Evolutionary conservation across 2,113 vertebrate genomes (phyloP).

Genomic region (Sitta europaea): DNA sequence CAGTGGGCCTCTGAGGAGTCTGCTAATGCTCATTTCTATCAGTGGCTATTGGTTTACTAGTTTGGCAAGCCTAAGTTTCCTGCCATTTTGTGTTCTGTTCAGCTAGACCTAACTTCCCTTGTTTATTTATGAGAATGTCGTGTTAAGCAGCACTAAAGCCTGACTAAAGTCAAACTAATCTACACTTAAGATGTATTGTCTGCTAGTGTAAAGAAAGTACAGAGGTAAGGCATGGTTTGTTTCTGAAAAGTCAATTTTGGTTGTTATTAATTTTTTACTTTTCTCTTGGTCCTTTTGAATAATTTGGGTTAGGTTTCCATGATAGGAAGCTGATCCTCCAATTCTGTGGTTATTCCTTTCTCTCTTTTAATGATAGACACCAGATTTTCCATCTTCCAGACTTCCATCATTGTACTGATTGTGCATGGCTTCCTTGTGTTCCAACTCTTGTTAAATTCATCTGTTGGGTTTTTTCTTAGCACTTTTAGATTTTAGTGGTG

Average conservation of each 20-base stretch:
- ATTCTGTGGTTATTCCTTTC: not conserved
- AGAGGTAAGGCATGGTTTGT: not conserved
- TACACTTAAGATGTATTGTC: not conserved
- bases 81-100: not conserved
- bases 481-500: not conserved
- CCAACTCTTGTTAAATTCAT: not conserved
- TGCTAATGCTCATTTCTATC: not conserved
- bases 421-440: not conserved
- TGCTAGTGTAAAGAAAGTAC: not conserved
- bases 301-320: not conserved
- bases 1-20: not conserved
- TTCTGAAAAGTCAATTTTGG: not conserved
- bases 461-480: not conserved
- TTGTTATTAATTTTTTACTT: not conserved
- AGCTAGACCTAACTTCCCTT: not conserved
- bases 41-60: not conserved
- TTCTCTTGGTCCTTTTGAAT: not conserved
- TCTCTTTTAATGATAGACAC: not conserved
- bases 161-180: not conserved
- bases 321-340: not conserved
- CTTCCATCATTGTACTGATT: accelerated
- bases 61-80: not conserved
- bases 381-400: not conserved
- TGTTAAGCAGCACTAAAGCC: not conserved
- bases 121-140: not conserved